Conservation (phyloP, 2,797 vertebrate species). For the Enteromius trimaculatus region DNA sequence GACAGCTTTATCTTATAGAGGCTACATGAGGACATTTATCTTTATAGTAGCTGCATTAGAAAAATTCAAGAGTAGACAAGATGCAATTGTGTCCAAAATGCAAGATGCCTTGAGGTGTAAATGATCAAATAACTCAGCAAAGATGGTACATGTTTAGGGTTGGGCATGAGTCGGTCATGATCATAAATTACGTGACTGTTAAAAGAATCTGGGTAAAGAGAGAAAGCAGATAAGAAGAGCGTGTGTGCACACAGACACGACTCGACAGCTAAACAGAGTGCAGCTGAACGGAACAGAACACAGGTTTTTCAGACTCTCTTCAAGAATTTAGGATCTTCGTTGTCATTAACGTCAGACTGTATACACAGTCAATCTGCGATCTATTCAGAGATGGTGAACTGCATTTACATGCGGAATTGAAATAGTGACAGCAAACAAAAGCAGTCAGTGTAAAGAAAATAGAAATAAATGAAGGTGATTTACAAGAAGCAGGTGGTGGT, state of each 20-base stretch:
- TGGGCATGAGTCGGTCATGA: background rate
- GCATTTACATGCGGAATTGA: background rate
- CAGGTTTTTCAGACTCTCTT: background rate
- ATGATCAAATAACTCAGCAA: conserved; percentile 8
- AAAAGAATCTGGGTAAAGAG: background rate
- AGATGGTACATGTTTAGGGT: too few species aligned
- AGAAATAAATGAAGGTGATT: background rate
- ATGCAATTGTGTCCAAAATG: conserved; percentile 32
- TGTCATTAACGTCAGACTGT: background rate
- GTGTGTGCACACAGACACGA: background rate
- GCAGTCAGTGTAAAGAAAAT: too few species aligned
- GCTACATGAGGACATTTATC: conserved; percentile 47
- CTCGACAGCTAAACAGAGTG: background rate
- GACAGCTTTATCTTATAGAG: conserved; percentile 40
- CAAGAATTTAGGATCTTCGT: background rate
- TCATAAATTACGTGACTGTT: background rate
- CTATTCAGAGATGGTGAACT: background rate
- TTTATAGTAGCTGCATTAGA: conserved; percentile 25
- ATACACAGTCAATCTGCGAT: background rate
- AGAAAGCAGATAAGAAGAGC: background rate
- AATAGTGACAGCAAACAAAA: conserved; percentile 1
- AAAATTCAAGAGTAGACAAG: background rate
- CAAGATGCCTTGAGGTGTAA: background rate
- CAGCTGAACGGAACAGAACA: background rate
- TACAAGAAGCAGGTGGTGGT: background rate